Evolutionary conservation across 2,888 invertebrate genomes (phyloP), one percentile per base, ranked within the genome.

Genomic region (Protodeltote pygarga): DNA sequence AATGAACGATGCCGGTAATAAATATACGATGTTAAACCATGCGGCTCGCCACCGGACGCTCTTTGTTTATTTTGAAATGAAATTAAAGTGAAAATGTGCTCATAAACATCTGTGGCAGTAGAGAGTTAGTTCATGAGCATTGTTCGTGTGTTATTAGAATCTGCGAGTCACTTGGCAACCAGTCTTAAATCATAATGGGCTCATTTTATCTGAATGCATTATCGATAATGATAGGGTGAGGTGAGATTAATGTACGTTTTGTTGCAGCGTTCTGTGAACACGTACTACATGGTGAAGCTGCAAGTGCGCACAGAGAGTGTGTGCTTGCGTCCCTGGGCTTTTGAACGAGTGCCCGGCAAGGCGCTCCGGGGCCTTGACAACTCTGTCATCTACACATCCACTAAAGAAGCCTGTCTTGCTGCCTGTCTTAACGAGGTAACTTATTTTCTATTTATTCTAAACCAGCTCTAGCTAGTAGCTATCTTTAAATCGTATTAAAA

Each of bases 221-320:
- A 69, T 69, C 57, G 42, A 47, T 69, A 57, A 66, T 69, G 46
- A 48, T 69, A 48, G 42, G 34, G 10, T 29, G 35, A 44, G 32
- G 46, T 57, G 53, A 47, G 63, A 66, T 61, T 65, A 69, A 69
- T 49, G 52, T 47, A 40, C 2, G 31, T 70, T 55, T 58, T 57
- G 46, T 11, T 29, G 32, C 62, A 81, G 81, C 73, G 79, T 48
- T 73, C 97, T 13, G 97, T 97, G 74, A 98, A 97, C 85, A 96
- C 97, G 92, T 98, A 98, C 87, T 98, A 98, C 93, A 97, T 98
- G 97, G 97, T 97, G 75, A 98, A 98, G 88, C 92, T 98, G 73
- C 96, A 96, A 90, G 94, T 98, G 71, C 93, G 97, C 83, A 97
- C 97, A 65, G 98, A 98, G 81, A 97, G 97, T 81, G 96, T 98